Conservation (phyloP, 2,797 vertebrate species). For the Clarias pachynema region DNA sequence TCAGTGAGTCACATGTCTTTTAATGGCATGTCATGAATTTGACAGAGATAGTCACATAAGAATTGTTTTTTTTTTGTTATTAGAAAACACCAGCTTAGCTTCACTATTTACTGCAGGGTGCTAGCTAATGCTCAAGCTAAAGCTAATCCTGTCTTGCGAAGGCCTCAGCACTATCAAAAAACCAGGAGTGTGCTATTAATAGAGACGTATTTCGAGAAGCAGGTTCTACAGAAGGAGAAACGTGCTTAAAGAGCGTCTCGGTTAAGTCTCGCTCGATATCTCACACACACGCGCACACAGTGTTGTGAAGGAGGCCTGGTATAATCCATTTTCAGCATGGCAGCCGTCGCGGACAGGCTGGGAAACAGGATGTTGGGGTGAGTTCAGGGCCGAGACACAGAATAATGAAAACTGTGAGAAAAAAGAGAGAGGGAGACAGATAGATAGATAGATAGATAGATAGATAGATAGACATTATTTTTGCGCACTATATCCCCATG, state of each 20-base stretch:
- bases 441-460: no score
- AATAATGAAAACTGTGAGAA: not conserved
- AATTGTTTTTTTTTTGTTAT: no score
- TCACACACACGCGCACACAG: constrained; percentile 30
- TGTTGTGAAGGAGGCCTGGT: constrained; percentile 34
- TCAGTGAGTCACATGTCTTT: not conserved
- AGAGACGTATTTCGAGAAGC: constrained; percentile 25
- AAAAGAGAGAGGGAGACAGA: no score
- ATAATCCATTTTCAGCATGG: constrained; percentile 49
- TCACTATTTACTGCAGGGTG: not conserved
- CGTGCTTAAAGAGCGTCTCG: constrained; percentile 29
- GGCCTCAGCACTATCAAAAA: not conserved
- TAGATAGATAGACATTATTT: no score
- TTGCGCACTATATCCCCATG: no score
- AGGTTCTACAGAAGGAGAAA: constrained; percentile 36
- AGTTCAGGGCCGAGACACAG: constrained; percentile 17
- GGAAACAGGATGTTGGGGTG: constrained; percentile 48
- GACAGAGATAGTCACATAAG: not conserved
- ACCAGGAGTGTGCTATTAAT: constrained; percentile 29
- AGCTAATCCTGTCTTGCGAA: not conserved
- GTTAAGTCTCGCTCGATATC: constrained; percentile 23
- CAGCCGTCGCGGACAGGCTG: not conserved
- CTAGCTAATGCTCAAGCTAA: not conserved
- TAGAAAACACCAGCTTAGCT: not conserved
- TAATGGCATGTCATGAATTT: not conserved